Conservation (phyloP, 2,888 invertebrate species). For the Buathra laborator region DNA sequence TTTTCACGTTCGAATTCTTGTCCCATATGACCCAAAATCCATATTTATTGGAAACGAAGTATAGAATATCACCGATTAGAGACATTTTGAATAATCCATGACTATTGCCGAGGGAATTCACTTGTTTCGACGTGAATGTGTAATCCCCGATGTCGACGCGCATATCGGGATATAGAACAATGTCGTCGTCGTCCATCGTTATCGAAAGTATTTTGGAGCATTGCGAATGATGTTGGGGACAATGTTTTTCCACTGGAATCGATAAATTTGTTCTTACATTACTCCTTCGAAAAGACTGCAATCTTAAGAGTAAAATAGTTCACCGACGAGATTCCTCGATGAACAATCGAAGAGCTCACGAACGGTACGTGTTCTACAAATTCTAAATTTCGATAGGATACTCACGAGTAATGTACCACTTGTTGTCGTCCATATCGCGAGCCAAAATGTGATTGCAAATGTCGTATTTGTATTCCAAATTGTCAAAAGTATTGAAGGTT, state of each 20-base stretch:
- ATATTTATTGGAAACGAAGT: slow-evolving; percentile 90
- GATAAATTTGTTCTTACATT: slow-evolving; percentile 14
- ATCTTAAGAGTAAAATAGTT: background rate
- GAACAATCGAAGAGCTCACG: background rate
- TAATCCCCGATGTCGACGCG: slow-evolving; percentile 76
- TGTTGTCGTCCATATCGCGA: slow-evolving; percentile 88
- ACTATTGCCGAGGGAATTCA: slow-evolving; percentile 87
- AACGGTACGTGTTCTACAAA: background rate
- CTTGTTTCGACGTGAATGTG: slow-evolving; percentile 85
- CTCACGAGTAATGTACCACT: slow-evolving; percentile 91
- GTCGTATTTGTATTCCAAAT: slow-evolving; percentile 92
- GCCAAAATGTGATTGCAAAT: slow-evolving; percentile 92
- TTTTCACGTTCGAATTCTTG: slow-evolving; percentile 89
- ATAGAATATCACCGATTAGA: slow-evolving; percentile 89
- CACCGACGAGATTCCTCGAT: background rate
- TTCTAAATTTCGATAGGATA: slow-evolving; percentile 60
- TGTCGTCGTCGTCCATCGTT: slow-evolving; percentile 89
- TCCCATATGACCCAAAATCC: slow-evolving; percentile 92
- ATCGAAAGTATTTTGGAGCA: slow-evolving; percentile 90
- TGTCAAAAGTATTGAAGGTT: slow-evolving; percentile 93
- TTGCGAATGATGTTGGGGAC: slow-evolving; percentile 85
- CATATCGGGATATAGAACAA: slow-evolving; percentile 79
- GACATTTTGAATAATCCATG: slow-evolving; percentile 89
- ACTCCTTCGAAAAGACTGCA: background rate
- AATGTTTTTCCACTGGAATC: slow-evolving; percentile 88